Evolutionary conservation across 2,797 vertebrate genomes (phyloP).

Genomic region (Threskiornis aethiopicus): DNA sequence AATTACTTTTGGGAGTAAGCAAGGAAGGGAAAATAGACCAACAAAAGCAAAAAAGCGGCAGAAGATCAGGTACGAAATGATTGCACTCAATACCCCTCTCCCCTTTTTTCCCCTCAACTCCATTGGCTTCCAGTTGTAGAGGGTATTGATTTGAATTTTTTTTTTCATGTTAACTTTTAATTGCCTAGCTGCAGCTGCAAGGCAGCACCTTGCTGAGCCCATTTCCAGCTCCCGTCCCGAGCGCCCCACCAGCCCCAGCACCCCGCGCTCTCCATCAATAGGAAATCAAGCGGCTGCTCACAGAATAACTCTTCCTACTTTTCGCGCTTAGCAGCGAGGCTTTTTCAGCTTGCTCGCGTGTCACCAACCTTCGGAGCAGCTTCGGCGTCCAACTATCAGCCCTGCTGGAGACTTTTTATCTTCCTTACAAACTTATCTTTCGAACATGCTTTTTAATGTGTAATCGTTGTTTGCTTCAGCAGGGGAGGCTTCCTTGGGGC

Average conservation of each 20-base stretch:
- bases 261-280: constrained; percentile 24
- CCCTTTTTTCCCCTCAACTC: not conserved
- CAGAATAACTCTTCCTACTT: constrained; percentile 37
- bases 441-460: not conserved
- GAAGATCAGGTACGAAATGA: not conserved
- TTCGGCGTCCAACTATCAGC: constrained; percentile 3
- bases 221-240: not conserved
- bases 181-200: constrained; percentile 22
- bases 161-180: constrained; percentile 44
- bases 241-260: not conserved
- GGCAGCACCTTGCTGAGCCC: constrained; percentile 29
- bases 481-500: constrained; percentile 32
- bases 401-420: constrained; percentile 36
- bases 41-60: not conserved
- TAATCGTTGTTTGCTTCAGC: constrained; percentile 40
- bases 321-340: not conserved
- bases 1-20: not conserved
- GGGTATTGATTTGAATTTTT: not conserved
- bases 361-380: constrained; percentile 16
- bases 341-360: not conserved
- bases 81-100: not conserved
- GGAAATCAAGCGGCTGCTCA: constrained; percentile 31
- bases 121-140: not conserved
- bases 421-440: constrained; percentile 46
- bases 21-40: not conserved